A percentile compares a stretch with the other conserved stretches of the same genome.
phyloP scores from a whole-genome alignment of 1,140 invertebrate genomes.

The Camponotus floridanus region DNA sequence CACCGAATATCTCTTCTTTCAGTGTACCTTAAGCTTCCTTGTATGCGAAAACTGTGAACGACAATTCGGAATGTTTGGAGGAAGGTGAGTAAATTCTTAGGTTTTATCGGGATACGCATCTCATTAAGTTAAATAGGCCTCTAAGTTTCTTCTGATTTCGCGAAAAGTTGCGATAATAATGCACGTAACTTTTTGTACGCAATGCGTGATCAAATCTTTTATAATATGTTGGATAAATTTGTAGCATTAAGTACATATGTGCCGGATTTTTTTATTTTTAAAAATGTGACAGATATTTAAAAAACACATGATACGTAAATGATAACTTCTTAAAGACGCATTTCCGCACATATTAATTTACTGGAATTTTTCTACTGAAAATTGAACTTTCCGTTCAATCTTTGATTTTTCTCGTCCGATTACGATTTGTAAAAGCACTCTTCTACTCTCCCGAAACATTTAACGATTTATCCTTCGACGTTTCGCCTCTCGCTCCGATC shows the following conservation, averaged over 20 bases:
- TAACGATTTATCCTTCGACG: slow-evolving; percentile 21
- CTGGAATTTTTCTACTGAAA: slow-evolving; percentile 14
- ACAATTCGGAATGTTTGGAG: neutral
- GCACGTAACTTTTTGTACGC: neutral
- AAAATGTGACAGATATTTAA: neutral
- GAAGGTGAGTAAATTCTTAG: neutral
- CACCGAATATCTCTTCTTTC: neutral
- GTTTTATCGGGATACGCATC: neutral
- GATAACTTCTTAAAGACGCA: neutral
- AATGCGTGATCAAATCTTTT: neutral
- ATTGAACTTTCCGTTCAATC: slow-evolving; percentile 30
- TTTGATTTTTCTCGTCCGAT: neutral
- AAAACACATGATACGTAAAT: too few relatives aligned
- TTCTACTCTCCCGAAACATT: slow-evolving; percentile 36
- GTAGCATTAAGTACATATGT: neutral
- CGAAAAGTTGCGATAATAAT: neutral
- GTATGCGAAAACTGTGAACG: neutral
- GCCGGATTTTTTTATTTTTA: neutral
- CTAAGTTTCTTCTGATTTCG: slow-evolving; percentile 13
- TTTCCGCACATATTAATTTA: slow-evolving; percentile 10
- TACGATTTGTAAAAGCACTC: slow-evolving; percentile 29
- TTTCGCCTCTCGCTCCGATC: neutral
- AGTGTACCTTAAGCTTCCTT: neutral
- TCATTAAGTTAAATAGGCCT: slow-evolving; percentile 23
- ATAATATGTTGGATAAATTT: neutral